These are phyloP conservation scores for Amitus sp. DNA, from an alignment of 2,888 invertebrate genomes.

Conservation along the genomic window DNA sequence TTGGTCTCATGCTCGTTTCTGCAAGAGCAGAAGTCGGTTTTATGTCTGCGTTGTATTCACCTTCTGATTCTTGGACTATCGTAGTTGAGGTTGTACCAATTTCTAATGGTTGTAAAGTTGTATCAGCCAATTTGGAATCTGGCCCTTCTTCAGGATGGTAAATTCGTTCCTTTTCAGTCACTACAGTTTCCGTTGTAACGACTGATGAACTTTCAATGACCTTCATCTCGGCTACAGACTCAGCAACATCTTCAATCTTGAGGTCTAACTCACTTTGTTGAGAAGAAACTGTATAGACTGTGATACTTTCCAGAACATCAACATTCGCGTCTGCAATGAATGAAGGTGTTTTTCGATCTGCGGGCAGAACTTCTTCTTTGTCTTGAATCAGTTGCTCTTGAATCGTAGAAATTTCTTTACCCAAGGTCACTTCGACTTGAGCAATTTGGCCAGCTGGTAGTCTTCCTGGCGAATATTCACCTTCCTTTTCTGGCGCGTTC, in stretches of 20 bases:
- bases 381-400: slow-evolving; percentile 72
- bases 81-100: slow-evolving; percentile 70
- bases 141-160: slow-evolving; percentile 67
- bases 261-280: slow-evolving; percentile 75
- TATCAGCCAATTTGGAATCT: slow-evolving; percentile 53
- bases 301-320: slow-evolving; percentile 66
- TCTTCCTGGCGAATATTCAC: slow-evolving; percentile 70
- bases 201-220: slow-evolving; percentile 73
- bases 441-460: slow-evolving; percentile 73
- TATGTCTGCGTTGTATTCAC: slow-evolving; percentile 67
- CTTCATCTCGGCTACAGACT: slow-evolving; percentile 71
- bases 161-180: slow-evolving; percentile 71
- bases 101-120: slow-evolving; percentile 69
- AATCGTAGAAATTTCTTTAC: slow-evolving; percentile 72
- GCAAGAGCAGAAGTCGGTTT: slow-evolving; percentile 69
- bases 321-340: slow-evolving; percentile 55
- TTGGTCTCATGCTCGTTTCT: slow-evolving; percentile 70
- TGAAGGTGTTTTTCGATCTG: slow-evolving; percentile 48
- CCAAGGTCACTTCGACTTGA: slow-evolving; percentile 68
- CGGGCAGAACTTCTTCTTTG: slow-evolving; percentile 71
- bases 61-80: slow-evolving; percentile 76
- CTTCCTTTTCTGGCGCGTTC: slow-evolving; percentile 77
- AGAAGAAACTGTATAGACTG: slow-evolving; percentile 72
- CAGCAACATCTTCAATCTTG: slow-evolving; percentile 65
- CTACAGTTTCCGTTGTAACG: slow-evolving; percentile 70